These are phyloP conservation scores for Sphinx pinastri DNA, from an alignment of 2,888 invertebrate genomes.

Conservation along the genomic window DNA sequence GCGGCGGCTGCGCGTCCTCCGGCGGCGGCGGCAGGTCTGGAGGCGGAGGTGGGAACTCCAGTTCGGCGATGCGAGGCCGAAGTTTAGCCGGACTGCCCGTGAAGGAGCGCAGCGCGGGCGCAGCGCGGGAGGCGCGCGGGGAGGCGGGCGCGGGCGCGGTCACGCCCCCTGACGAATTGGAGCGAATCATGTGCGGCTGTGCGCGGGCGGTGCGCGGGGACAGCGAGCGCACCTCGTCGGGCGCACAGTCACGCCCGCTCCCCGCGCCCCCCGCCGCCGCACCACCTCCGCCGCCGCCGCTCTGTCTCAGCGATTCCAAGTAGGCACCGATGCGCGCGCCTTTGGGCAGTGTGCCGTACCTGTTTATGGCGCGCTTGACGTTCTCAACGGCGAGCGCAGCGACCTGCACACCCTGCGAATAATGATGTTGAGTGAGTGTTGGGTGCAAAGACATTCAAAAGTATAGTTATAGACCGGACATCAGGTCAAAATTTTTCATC, in stretches of 20 bases:
- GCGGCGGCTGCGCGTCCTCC: conserved; percentile 82
- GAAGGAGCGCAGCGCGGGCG: conserved; percentile 81
- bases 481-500: too few species aligned
- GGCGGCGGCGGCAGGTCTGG: conserved; percentile 91
- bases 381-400: conserved; percentile 98
- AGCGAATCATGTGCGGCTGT: conserved; percentile 93
- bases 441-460: too few species aligned
- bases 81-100: conserved; percentile 88
- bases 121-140: conserved; percentile 63
- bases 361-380: conserved; percentile 96
- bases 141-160: conserved; percentile 81
- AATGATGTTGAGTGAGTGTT: not conserved
- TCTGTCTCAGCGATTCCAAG: conserved; percentile 95
- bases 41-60: conserved; percentile 95
- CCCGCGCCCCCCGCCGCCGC: conserved; percentile 73
- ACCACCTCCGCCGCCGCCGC: conserved; percentile 84
- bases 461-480: too few species aligned
- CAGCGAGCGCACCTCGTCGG: conserved; percentile 79
- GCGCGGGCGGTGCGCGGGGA: conserved; percentile 87
- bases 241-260: conserved; percentile 85
- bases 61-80: conserved; percentile 90
- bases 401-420: conserved; percentile 87
- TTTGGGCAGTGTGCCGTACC: conserved; percentile 98
- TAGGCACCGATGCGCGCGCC: conserved; percentile 98
- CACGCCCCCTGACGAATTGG: conserved; percentile 94